Evolutionary conservation across 1,140 invertebrate genomes (phyloP), one percentile per base, ranked within the genome.

Genomic region (Aphelinus atriplicis): DNA sequence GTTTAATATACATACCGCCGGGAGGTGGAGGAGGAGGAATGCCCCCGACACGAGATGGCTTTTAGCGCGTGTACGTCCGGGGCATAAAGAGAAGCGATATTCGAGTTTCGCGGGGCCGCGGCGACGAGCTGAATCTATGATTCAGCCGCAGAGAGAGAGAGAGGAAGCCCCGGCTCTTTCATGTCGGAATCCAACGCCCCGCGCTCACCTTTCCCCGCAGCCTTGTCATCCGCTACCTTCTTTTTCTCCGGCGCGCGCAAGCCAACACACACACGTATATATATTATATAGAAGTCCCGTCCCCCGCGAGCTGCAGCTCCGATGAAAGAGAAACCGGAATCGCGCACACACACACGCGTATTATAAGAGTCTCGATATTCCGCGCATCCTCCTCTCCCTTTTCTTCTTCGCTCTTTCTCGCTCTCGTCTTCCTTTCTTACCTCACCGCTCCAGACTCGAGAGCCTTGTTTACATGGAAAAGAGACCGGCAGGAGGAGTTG

Each of bases 291-390:
- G 42, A 26, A 42, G 45, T 43, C 6, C 7, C 45, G 58, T 45
- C 47, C 5, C 3, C 26, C 26, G 26, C 26, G 26, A 26, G 26
- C 26, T 26, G 26, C 26, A 26, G 26, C 26, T 26, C 43, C 45
- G 53, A 64, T 70, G 67, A 75, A 75, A 75, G 67, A 75, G 62
- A 70, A 70, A 70, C 73, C 67, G 67, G 73, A 75, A 75, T 75
- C 73, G 26, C 26, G 26, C 26, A 26, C 26, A 26, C 26, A 26
- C 26, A 66, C 48, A 65, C 48, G 58, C 71, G 63, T 26, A 26
- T 26, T 26, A 26, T 42, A 62, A 65, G 64, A 66, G 71, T 46
- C 71, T 61, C 71, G 47, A 67, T 73, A 66, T 73, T 73, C 71
- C 55, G 47, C 48, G 9, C 53, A 72, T 72, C 46, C 70, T 64